Conservation (phyloP, 2,797 vertebrate genomes). For the Triplophysa yarkandensis region DNA sequence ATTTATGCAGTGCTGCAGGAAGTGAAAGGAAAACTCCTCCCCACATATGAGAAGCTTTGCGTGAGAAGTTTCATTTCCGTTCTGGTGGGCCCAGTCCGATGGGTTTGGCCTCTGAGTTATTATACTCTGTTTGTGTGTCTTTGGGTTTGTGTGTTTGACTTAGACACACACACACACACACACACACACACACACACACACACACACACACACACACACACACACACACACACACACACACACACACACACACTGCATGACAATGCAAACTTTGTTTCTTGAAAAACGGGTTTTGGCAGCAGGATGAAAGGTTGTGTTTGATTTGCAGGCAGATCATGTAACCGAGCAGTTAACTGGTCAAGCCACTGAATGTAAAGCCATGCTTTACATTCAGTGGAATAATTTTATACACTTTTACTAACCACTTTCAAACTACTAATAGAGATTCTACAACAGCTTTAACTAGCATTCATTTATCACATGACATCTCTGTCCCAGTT, state of each 20-base stretch:
- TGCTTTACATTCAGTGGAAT: too few species aligned
- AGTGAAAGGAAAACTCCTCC: neutral
- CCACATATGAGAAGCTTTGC: slow-evolving; percentile 22
- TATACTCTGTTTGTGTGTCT: neutral
- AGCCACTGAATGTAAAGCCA: neutral
- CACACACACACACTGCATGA: too few species aligned
- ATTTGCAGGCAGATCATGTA: slow-evolving; percentile 11
- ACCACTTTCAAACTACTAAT: neutral
- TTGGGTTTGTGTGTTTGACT: slow-evolving; percentile 12
- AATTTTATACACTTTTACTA: neutral
- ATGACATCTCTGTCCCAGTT: too few species aligned
- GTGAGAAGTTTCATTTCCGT: slow-evolving; percentile 36
- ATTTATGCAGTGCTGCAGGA: slow-evolving; percentile 13
- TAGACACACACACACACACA: neutral
- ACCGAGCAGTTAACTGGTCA: neutral
- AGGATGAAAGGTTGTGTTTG: slow-evolving; percentile 2
- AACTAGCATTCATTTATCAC: neutral
- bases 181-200: too few species aligned
- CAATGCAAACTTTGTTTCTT: neutral
- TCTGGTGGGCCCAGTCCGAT: neutral
- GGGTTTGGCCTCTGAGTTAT: neutral
- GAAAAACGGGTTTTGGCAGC: slow-evolving; percentile 23
- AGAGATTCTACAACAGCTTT: neutral
- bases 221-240: too few species aligned
- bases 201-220: neutral